These are phyloP conservation scores for Rotaria socialis DNA, from an alignment of 2,888 invertebrate genomes.

Conservation along the genomic window DNA sequence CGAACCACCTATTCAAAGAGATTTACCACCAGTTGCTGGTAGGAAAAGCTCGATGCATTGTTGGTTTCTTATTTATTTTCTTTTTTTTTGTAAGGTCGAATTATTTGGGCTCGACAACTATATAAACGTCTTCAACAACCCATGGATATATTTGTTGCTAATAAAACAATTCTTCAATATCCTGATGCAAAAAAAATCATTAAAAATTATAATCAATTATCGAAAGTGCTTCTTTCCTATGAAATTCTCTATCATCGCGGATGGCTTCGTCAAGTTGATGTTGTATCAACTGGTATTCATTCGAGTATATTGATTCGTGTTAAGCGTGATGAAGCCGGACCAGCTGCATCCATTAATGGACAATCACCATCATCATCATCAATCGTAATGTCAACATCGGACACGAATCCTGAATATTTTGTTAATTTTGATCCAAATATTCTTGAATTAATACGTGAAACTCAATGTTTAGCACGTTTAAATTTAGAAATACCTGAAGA, in stretches of 20 bases:
- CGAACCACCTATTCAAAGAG: constrained; percentile 80
- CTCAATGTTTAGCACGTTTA: constrained; percentile 58
- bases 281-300: constrained; percentile 55
- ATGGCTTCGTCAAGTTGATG: constrained; percentile 57
- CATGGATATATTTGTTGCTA: constrained; percentile 55
- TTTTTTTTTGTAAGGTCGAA: constrained; percentile 50
- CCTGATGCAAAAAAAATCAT: constrained; percentile 57
- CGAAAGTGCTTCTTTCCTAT: constrained; percentile 58
- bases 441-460: constrained; percentile 58
- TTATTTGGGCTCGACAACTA: constrained; percentile 59
- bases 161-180: constrained; percentile 42
- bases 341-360: not conserved
- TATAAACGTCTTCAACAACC: constrained; percentile 58
- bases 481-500: constrained; percentile 57
- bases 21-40: constrained; percentile 86
- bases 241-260: constrained; percentile 58
- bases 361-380: not conserved
- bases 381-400: not conserved
- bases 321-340: not conserved
- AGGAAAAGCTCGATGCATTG: not conserved
- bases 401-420: constrained; percentile 55
- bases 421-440: constrained; percentile 60
- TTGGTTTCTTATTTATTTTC: not conserved
- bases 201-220: constrained; percentile 59
- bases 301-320: constrained; percentile 63